Percentiles rank a stretch among this genome's conserved stretches.
These are phyloP conservation scores for Ranitomeya variabilis DNA, from an alignment of 2,113 vertebrate genomes.

Conservation along the genomic window DNA sequence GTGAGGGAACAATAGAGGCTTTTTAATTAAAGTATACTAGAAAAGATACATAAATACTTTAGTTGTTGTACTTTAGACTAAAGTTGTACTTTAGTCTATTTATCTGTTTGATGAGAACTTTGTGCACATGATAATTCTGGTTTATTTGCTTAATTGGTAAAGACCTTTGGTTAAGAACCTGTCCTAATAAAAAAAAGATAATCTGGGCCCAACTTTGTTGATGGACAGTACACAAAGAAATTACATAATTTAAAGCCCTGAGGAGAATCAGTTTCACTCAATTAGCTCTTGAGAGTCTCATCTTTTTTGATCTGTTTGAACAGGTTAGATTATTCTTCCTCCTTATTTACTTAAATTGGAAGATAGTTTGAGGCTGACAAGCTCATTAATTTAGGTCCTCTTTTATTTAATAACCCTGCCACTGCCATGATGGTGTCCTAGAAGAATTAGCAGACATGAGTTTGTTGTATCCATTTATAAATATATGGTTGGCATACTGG, in stretches of 20 bases:
- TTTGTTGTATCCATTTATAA: neutral
- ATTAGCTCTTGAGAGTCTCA: neutral
- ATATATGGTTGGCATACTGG: neutral
- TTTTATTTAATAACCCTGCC: neutral
- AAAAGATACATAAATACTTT: too few species aligned
- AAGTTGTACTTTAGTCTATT: neutral
- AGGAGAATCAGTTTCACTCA: conserved; percentile 18
- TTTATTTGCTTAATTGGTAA: conserved; percentile 24
- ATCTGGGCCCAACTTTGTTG: neutral
- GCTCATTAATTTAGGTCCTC: neutral
- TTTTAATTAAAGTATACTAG: too few species aligned
- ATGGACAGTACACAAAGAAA: neutral
- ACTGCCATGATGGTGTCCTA: neutral
- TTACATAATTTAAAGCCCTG: neutral
- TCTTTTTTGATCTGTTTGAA: neutral
- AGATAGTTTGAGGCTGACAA: neutral
- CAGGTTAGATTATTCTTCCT: conserved; percentile 6
- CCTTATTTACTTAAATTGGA: neutral
- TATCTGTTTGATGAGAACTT: conserved; percentile 12
- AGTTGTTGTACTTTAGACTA: too few species aligned
- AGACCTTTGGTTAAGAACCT: conserved; percentile 14
- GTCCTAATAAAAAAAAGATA: conserved; percentile 30
- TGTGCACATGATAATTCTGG: neutral
- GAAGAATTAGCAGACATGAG: neutral
- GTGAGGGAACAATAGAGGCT: too few species aligned